Conservation (phyloP, 2,113 vertebrate genomes). For the Rissa tridactyla region DNA sequence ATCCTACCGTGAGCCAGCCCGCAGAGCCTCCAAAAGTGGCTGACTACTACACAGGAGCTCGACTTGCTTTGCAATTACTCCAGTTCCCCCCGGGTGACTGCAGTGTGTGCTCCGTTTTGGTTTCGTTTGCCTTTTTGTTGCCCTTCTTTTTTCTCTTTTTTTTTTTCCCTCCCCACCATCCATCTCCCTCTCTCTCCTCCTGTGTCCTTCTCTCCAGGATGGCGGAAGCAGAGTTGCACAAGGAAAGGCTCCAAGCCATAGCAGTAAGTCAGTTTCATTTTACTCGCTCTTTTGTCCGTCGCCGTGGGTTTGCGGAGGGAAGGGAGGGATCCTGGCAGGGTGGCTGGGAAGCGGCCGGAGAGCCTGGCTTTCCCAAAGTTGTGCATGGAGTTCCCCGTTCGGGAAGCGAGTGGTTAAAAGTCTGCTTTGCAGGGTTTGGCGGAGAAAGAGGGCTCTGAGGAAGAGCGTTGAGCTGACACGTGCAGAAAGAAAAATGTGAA, state of each 20-base stretch:
- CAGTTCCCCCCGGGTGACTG: slow-evolving; percentile 63
- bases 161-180: not conserved
- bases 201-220: slow-evolving; percentile 87
- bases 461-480: slow-evolving; percentile 7
- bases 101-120: slow-evolving; percentile 19
- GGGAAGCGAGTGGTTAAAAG: slow-evolving; percentile 30
- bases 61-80: slow-evolving; percentile 21
- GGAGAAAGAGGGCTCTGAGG: slow-evolving; percentile 8
- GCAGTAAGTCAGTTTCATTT: slow-evolving; percentile 88
- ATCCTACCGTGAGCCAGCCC: slow-evolving; percentile 67
- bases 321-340: not conserved
- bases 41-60: slow-evolving; percentile 66
- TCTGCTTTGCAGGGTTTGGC: slow-evolving; percentile 22
- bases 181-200: slow-evolving; percentile 46
- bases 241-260: slow-evolving; percentile 96
- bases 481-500: slow-evolving; percentile 28
- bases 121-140: not conserved
- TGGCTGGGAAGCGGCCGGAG: not conserved
- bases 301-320: not conserved
- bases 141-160: not conserved
- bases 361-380: slow-evolving; percentile 33
- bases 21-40: slow-evolving; percentile 63
- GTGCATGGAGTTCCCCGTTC: not conserved
- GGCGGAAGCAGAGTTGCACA: slow-evolving; percentile 96
- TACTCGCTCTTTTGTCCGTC: slow-evolving; percentile 62